Evolutionary conservation across 92 coral and sea anemone species (phyloP).

Genomic region (Hydrozoanthus gracilis): DNA sequence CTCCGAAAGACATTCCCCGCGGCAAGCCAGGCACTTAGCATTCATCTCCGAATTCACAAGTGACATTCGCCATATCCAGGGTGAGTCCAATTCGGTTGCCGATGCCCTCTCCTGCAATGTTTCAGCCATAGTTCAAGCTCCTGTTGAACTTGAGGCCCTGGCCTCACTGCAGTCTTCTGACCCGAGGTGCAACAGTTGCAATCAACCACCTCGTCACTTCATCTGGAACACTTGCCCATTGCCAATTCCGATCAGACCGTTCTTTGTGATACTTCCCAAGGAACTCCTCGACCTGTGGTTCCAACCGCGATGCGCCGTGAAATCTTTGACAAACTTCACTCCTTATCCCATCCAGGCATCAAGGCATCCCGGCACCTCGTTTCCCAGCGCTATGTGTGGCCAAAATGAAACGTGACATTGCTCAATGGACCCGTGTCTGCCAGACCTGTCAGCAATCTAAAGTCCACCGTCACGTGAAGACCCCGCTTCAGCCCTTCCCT

Average conservation of each 20-base stretch:
- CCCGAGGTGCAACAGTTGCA: slow-evolving; percentile 35
- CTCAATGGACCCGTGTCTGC: slow-evolving; percentile 18
- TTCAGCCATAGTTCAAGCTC: slow-evolving; percentile 33
- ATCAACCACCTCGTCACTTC: slow-evolving; percentile 32
- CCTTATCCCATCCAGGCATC: slow-evolving; percentile 53
- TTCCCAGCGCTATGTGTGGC: slow-evolving; percentile 50
- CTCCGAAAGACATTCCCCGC: no score
- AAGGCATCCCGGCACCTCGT: slow-evolving; percentile 41
- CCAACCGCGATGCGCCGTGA: no score
- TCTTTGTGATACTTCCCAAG: no score
- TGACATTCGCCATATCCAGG: slow-evolving; percentile 43
- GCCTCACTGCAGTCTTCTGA: slow-evolving; percentile 30
- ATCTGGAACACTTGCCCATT: slow-evolving; percentile 34
- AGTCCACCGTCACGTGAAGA: neutral
- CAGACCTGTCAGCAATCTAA: slow-evolving; percentile 31
- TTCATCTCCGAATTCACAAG: no score
- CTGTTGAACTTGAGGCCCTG: neutral
- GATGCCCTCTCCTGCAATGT: slow-evolving; percentile 44
- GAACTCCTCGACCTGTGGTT: no score
- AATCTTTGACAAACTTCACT: no score
- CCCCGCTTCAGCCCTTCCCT: slow-evolving; percentile 3
- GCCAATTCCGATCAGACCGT: neutral
- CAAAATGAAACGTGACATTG: slow-evolving; percentile 50
- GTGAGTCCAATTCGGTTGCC: slow-evolving; percentile 33
- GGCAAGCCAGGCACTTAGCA: slow-evolving; percentile 28